Evolutionary conservation across 1,140 invertebrate species (phyloP), one percentile per base, ranked within the genome.

Genomic region (Drosophila tristis): DNA sequence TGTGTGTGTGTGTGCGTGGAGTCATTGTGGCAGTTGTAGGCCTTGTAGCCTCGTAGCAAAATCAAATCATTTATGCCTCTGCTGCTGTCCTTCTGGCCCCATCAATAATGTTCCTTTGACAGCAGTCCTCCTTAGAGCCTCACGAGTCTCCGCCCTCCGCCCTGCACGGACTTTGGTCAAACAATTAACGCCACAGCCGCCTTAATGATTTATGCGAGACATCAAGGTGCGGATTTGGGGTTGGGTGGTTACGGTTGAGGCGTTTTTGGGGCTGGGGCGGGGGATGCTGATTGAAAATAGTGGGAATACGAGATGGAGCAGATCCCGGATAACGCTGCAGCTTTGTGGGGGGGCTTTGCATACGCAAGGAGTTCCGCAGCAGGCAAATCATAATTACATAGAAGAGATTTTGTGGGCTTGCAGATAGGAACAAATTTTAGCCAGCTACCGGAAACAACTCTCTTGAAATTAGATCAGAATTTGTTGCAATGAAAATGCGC

Each of bases 31-130:
- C 2, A 11, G 15, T 26, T 20, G n/a, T 11, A 25, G 51, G n/a
- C 31, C 31, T 43, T 70, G 45, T 53, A 58, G 55, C 64, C 66
- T 16, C 20, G 23, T 25, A 50, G 65, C 58, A 54, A 80, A 81
- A 86, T 86, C 81, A 86, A 81, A 86, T 86, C 81, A 87, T 87
- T 86, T 86, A 86, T 87, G 81, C 82, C 76, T 62, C 78, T 49
- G 64, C 59, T 45, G 61, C 56, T 64, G 71, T 63, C 58, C 71
- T 53, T 45, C 20, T 25, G 63, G 42, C 57, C 60, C 70, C 81
- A 86, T 86, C 81, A 86, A 86, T 86, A 86, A 86, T 87, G 70
- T 72, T 56, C 62, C 76, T 74, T 81, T 86, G 81, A 86, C 81
- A 86, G 81, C 23, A 20, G 50, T 43, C 42, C 74, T 61, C 62